These are phyloP conservation scores for Protobothrops mucrosquamatus DNA, from an alignment of 2,113 vertebrate species.

Conservation along the genomic window DNA sequence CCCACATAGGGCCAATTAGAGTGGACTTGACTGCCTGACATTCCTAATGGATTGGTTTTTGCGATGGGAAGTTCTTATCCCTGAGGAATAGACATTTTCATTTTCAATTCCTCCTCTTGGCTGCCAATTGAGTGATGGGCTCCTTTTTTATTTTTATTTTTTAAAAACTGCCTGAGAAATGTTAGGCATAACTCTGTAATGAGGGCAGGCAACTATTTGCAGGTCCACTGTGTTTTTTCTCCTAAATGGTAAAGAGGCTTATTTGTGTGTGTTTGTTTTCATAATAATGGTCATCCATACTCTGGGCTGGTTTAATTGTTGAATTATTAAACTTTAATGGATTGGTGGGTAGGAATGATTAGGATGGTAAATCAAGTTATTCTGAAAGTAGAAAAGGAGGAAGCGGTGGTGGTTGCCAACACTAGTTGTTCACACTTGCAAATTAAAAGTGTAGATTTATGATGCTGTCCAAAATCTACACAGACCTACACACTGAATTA, in stretches of 20 bases:
- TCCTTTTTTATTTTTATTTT: not conserved
- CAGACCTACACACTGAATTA: not conserved
- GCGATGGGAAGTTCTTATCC: not conserved
- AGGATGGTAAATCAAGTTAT: not conserved
- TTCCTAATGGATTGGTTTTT: not conserved
- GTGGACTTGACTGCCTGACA: not conserved
- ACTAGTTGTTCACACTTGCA: not conserved
- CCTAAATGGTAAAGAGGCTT: not conserved
- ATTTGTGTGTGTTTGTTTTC: not conserved
- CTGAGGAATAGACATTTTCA: not conserved
- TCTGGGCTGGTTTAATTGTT: conserved; percentile 7
- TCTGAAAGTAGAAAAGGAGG: not conserved
- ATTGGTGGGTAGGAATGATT: not conserved
- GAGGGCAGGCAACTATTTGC: not conserved
- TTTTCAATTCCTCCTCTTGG: not conserved
- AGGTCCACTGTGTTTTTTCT: not conserved
- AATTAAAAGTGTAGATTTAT: not conserved
- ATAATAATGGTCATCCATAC: not conserved
- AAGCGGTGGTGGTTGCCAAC: not conserved
- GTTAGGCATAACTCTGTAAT: not conserved
- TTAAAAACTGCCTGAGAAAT: not conserved
- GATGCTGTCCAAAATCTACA: not conserved
- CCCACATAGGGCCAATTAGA: conserved; percentile 6
- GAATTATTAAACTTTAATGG: not conserved
- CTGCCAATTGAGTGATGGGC: not conserved